phyloP scores from a whole-genome alignment of 1,140 invertebrate species.

The Ips nitidus region DNA sequence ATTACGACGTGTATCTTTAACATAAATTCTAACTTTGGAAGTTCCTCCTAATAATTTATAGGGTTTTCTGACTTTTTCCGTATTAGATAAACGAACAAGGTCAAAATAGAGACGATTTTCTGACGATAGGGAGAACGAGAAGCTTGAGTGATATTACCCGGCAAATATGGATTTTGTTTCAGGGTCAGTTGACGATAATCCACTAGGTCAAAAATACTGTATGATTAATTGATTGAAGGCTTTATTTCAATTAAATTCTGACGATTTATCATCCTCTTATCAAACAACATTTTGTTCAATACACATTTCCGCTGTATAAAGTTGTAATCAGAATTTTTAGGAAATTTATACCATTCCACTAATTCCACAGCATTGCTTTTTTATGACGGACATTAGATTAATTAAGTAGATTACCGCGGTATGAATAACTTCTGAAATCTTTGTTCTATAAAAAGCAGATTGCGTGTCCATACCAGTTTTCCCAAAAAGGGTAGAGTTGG shows the following conservation, averaged over 20 bases:
- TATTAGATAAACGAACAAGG: not conserved
- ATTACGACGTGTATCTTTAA: constrained; percentile 3
- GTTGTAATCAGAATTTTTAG: no score
- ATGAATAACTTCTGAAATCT: not conserved
- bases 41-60: constrained; percentile 9
- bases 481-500: not conserved
- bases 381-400: not conserved
- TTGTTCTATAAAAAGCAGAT: constrained; percentile 3
- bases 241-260: no score
- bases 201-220: no score
- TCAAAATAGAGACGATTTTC: constrained; percentile 4
- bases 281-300: no score
- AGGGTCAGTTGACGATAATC: constrained; percentile 3
- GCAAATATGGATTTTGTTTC: constrained; percentile 8
- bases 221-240: no score
- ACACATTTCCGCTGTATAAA: no score
- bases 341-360: no score
- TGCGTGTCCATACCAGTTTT: not conserved
- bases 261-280: no score
- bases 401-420: not conserved
- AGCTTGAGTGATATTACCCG: not conserved
- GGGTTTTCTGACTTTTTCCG: not conserved
- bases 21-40: constrained; percentile 5
- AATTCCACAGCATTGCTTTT: no score
- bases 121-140: not conserved